Conservation (phyloP, 2,888 invertebrate genomes). For the Drosophila atripex region DNA sequence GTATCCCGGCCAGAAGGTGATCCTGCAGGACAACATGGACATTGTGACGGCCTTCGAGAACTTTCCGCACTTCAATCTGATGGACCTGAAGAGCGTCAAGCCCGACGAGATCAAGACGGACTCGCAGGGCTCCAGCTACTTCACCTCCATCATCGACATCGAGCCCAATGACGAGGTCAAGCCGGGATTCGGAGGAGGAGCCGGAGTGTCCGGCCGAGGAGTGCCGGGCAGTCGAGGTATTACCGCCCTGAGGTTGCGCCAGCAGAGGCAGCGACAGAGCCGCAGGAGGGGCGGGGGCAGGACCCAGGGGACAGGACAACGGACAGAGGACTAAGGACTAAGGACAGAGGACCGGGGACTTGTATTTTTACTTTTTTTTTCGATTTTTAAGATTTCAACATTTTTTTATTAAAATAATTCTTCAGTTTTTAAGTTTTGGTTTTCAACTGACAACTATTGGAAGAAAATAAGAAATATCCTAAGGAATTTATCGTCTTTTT, state of each 20-base stretch:
- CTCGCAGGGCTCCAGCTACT: constrained; percentile 85
- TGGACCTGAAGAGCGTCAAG: constrained; percentile 83
- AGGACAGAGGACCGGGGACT: background rate
- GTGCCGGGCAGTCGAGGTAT: constrained; percentile 61
- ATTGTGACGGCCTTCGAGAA: constrained; percentile 87
- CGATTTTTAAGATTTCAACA: background rate
- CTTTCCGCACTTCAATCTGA: constrained; percentile 84
- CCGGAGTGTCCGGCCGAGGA: background rate
- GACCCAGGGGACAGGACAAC: constrained; percentile 22
- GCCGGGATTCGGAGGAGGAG: constrained; percentile 1
- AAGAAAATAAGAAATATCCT: background rate
- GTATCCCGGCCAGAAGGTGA: constrained; percentile 84
- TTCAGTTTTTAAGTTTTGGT: background rate
- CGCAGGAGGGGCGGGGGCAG: constrained; percentile 36
- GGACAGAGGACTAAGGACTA: background rate
- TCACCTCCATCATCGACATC: constrained; percentile 84
- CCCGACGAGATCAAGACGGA: constrained; percentile 84
- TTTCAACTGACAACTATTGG: too few species aligned
- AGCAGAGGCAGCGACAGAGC: constrained; percentile 54
- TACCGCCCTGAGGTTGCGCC: constrained; percentile 62
- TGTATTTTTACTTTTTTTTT: background rate
- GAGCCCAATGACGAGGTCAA: constrained; percentile 84
- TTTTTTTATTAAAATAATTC: background rate
- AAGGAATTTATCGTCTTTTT: too few species aligned
- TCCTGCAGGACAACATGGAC: constrained; percentile 85